A percentile compares a stretch with the other conserved stretches of the same genome.
Conservation (phyloP, 2,113 vertebrate species). For the Anoura caudifer region DNA sequence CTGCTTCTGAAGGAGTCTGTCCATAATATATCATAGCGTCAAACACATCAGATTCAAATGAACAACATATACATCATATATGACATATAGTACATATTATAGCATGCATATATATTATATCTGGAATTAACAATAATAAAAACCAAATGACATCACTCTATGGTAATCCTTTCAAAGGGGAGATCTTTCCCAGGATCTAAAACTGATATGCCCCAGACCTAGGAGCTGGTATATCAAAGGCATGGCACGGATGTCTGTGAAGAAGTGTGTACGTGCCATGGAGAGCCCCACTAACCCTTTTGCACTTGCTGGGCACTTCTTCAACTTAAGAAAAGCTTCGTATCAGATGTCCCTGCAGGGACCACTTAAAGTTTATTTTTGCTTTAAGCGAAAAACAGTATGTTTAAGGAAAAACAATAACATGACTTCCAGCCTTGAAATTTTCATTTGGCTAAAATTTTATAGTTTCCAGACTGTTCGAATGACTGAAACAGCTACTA, state of each 20-base stretch:
- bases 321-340: neutral
- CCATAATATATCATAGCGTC: neutral
- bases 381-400: conserved; percentile 33
- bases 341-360: neutral
- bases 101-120: neutral
- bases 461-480: conserved; percentile 34
- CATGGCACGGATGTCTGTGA: neutral
- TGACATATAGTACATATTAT: neutral
- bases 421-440: conserved; percentile 14
- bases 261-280: neutral
- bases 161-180: neutral
- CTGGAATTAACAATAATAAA: neutral
- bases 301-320: neutral
- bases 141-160: neutral
- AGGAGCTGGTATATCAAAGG: neutral
- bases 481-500: neutral
- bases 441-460: conserved; percentile 14
- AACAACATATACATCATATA: neutral
- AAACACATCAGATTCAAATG: neutral
- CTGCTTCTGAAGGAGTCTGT: neutral
- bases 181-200: neutral
- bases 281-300: neutral
- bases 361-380: conserved; percentile 10
- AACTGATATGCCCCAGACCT: no score
- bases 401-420: conserved; percentile 42